A percentile compares a stretch with the other conserved stretches of the same genome.
Evolutionary conservation across 2,888 invertebrate genomes (phyloP).

Genomic region (Dyspetes luteomarginatus): DNA sequence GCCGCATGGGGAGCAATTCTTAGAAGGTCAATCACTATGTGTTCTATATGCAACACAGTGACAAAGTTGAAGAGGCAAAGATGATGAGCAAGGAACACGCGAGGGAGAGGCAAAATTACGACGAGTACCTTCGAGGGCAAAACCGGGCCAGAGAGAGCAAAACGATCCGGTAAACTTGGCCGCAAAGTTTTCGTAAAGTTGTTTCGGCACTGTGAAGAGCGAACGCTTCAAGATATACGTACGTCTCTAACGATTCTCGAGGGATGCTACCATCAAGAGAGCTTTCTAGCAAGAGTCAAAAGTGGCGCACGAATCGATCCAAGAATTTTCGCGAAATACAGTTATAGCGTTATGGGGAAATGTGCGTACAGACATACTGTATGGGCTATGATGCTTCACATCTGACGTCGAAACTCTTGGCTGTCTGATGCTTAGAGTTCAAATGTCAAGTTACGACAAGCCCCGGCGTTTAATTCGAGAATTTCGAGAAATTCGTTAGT

Average conservation of each 20-base stretch:
- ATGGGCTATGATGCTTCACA: constrained; percentile 28
- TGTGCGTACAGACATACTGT: neutral
- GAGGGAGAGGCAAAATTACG: constrained; percentile 8
- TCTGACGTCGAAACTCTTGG: constrained; percentile 46
- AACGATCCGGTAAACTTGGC: constrained; percentile 40
- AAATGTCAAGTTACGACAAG: constrained; percentile 46
- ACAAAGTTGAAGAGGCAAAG: neutral
- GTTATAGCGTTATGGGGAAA: too few relatives aligned
- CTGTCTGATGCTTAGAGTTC: constrained; percentile 45
- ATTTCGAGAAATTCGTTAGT: constrained; percentile 7
- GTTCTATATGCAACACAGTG: neutral
- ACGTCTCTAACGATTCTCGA: constrained; percentile 58
- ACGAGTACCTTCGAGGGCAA: constrained; percentile 8
- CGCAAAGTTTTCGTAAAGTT: constrained; percentile 49
- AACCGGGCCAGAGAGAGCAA: neutral
- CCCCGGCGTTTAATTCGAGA: constrained; percentile 41
- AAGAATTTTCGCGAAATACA: constrained; percentile 22
- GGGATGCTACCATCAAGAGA: constrained; percentile 47
- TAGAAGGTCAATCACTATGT: neutral
- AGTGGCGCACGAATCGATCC: constrained; percentile 35
- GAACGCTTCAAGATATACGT: neutral
- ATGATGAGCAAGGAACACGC: neutral
- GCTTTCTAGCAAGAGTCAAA: constrained; percentile 36
- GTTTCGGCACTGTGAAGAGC: constrained; percentile 19
- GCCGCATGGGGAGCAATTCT: neutral